Percentiles rank a stretch among this genome's conserved stretches.
Evolutionary conservation across 2,113 vertebrate species (phyloP).

Genomic region (Cyanoramphus novaezelandiae): DNA sequence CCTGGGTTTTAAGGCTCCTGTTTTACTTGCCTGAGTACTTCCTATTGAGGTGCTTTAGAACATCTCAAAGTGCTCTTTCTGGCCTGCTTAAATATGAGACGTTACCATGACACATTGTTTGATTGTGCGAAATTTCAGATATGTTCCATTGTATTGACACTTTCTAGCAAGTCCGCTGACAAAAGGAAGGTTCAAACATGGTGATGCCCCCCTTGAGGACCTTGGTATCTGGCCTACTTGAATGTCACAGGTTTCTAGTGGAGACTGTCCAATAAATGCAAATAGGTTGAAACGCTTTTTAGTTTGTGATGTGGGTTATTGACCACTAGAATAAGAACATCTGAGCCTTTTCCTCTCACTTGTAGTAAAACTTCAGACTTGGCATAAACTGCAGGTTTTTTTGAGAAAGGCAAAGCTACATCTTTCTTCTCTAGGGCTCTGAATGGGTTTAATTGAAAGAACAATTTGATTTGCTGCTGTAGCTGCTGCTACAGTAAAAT

Average conservation of each 20-base stretch:
- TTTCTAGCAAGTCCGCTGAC: not conserved
- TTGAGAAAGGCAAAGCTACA: not conserved
- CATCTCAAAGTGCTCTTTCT: not conserved
- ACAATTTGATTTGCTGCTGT: constrained; percentile 76
- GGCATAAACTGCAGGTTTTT: constrained; percentile 35
- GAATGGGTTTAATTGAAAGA: constrained; percentile 77
- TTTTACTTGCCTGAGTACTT: not conserved
- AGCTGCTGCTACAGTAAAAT: constrained; percentile 61
- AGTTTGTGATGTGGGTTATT: constrained; percentile 26
- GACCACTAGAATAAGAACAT: not conserved
- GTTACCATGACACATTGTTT: not conserved
- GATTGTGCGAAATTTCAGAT: not conserved
- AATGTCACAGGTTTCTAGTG: not conserved
- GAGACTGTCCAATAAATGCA: not conserved
- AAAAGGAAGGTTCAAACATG: not conserved
- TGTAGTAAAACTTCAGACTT: constrained; percentile 52
- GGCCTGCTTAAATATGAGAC: not conserved
- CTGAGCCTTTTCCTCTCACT: constrained; percentile 34
- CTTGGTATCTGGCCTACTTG: not conserved
- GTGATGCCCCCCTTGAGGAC: not conserved
- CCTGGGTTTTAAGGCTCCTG: not conserved
- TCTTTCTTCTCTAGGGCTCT: constrained; percentile 61
- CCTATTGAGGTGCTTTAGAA: not conserved
- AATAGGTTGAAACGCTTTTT: constrained; percentile 18
- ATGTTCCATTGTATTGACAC: not conserved